Conservation (phyloP, 2,797 vertebrate species). For the Syngnathus rostellatus region DNA sequence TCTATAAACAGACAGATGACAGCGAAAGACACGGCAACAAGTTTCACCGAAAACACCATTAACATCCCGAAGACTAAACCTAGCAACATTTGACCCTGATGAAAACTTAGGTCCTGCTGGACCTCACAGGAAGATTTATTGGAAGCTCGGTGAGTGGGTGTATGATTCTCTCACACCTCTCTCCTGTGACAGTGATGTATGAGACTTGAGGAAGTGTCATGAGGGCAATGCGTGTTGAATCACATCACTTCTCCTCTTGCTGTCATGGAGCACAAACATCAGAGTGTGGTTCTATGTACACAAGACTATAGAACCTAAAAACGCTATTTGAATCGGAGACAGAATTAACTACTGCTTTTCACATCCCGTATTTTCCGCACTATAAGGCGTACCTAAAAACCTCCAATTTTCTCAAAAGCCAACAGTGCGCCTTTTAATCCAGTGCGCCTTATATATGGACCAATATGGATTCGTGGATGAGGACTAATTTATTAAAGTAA, state of each 20-base stretch:
- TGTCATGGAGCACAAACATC: slow-evolving; percentile 17
- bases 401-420: too few relatives aligned
- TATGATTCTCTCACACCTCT: slow-evolving; percentile 50
- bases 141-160: slow-evolving; percentile 26
- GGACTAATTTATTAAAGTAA: too few relatives aligned
- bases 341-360: too few relatives aligned
- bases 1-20: background rate
- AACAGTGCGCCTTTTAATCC: too few relatives aligned
- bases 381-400: too few relatives aligned
- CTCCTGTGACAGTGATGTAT: slow-evolving; percentile 48
- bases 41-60: slow-evolving; percentile 4
- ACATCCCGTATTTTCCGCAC: too few relatives aligned
- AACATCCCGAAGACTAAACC: slow-evolving; percentile 17
- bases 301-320: too few relatives aligned
- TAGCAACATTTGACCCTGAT: slow-evolving; percentile 24
- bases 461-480: too few relatives aligned
- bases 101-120: slow-evolving; percentile 29
- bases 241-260: slow-evolving; percentile 28
- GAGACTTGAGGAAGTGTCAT: slow-evolving; percentile 40
- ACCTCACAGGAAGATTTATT: slow-evolving; percentile 52
- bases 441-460: too few relatives aligned
- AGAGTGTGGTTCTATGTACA: too few relatives aligned
- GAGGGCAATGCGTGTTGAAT: slow-evolving; percentile 50
- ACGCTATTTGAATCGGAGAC: too few relatives aligned
- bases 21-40: too few relatives aligned